Conservation (phyloP, 2,888 invertebrate genomes). For the Eupelmus urozonus region DNA sequence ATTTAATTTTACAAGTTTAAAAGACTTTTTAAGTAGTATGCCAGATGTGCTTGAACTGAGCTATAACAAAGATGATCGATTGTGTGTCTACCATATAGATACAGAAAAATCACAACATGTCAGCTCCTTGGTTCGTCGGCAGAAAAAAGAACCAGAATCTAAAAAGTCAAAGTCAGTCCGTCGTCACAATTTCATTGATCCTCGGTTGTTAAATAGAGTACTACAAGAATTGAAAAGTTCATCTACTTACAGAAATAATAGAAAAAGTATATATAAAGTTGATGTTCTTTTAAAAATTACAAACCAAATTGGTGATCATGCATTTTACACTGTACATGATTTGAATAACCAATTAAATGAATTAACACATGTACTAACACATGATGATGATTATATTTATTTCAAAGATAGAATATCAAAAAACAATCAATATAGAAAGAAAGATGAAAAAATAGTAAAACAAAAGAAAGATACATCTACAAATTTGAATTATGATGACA, state of each 20-base stretch:
- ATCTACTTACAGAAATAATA: neutral
- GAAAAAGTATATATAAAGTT: slow-evolving; percentile 13
- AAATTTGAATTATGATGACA: neutral
- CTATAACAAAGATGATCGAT: slow-evolving; percentile 11
- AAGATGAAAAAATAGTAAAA: neutral
- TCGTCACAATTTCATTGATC: slow-evolving; percentile 25
- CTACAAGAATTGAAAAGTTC: slow-evolving; percentile 16
- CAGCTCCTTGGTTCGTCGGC: slow-evolving; percentile 16
- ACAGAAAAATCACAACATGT: slow-evolving; percentile 45
- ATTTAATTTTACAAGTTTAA: slow-evolving; percentile 45
- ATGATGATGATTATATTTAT: slow-evolving; percentile 37
- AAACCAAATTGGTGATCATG: neutral
- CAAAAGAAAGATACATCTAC: neutral
- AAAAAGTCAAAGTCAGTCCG: neutral
- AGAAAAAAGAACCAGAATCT: slow-evolving; percentile 16
- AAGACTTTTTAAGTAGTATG: slow-evolving; percentile 46
- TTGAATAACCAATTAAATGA: slow-evolving; percentile 44
- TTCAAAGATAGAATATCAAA: slow-evolving; percentile 23
- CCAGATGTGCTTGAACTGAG: slow-evolving; percentile 28
- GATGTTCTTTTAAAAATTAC: slow-evolving; percentile 32
- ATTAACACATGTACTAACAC: slow-evolving; percentile 32
- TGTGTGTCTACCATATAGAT: slow-evolving; percentile 42
- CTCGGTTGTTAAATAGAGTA: slow-evolving; percentile 21
- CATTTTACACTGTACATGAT: slow-evolving; percentile 30
- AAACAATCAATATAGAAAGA: neutral